Percentiles rank a stretch among this genome's conserved stretches.
These are phyloP conservation scores for Motacilla tschutschensis DNA, from an alignment of 2,113 vertebrate species.

Conservation along the genomic window DNA sequence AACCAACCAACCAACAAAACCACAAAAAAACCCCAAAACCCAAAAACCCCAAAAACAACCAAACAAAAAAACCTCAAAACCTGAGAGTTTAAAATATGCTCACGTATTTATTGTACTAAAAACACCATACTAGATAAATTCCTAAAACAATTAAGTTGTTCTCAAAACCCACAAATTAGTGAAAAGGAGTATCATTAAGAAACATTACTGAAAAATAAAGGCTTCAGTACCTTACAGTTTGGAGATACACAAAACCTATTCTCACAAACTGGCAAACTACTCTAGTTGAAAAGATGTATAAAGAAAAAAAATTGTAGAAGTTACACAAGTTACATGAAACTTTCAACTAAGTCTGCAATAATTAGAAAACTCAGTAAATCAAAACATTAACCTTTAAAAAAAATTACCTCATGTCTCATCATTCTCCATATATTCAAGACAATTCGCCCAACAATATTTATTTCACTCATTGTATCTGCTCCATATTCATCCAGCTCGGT, in stretches of 20 bases:
- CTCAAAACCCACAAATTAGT: not conserved
- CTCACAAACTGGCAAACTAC: not conserved
- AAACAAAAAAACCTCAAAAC: not conserved
- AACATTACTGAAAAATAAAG: not conserved
- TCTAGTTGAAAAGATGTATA: not conserved
- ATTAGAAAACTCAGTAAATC: not conserved
- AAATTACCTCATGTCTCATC: constrained; percentile 92
- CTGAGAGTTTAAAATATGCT: not conserved
- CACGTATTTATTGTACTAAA: not conserved
- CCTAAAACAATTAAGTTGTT: not conserved
- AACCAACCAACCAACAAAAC: too few species aligned
- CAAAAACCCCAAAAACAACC: not conserved
- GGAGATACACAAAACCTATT: not conserved
- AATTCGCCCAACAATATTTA: constrained; percentile 90
- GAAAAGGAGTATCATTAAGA: not conserved
- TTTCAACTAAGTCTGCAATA: not conserved
- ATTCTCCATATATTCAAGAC: constrained; percentile 94
- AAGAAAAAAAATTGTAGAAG: not conserved
- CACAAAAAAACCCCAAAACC: too few species aligned
- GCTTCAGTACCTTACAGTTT: not conserved
- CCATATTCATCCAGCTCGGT: constrained; percentile 92
- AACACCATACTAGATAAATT: not conserved
- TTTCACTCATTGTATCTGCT: constrained; percentile 92
- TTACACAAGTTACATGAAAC: not conserved
- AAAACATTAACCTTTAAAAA: constrained; percentile 8